Percentiles rank a stretch among this genome's conserved stretches.
phyloP scores from a whole-genome alignment of 2,113 vertebrate genomes.

The Halichoerus grypus region DNA sequence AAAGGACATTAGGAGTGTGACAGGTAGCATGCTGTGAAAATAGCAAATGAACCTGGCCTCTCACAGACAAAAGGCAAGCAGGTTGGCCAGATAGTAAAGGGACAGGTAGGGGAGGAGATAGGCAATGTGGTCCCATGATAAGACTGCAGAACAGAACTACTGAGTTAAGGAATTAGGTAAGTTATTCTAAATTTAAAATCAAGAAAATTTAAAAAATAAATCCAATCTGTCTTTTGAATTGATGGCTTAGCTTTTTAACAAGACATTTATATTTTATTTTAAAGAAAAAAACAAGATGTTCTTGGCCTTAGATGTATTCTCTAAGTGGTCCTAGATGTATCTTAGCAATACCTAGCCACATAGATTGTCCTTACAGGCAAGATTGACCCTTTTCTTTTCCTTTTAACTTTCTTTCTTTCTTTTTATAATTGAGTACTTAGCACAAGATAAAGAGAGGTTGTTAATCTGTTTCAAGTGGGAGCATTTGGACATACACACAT shows the following conservation, averaged over 20 bases:
- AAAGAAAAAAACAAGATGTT: slow-evolving; percentile 47
- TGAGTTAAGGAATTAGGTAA: slow-evolving; percentile 32
- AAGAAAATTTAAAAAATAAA: neutral
- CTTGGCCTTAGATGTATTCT: slow-evolving; percentile 16
- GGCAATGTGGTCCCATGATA: neutral
- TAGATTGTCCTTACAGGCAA: slow-evolving; percentile 2
- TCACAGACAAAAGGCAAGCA: neutral
- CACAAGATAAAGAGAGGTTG: neutral
- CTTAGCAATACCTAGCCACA: neutral
- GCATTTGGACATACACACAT: neutral
- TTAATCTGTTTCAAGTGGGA: slow-evolving; percentile 43
- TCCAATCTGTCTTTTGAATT: neutral
- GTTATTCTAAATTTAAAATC: slow-evolving; percentile 32
- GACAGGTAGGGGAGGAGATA: neutral
- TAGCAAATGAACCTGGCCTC: neutral
- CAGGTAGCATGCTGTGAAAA: neutral
- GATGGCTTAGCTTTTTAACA: slow-evolving; percentile 57
- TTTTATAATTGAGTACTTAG: slow-evolving; percentile 9
- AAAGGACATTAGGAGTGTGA: neutral
- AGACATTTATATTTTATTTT: slow-evolving; percentile 58
- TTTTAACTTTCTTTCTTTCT: slow-evolving; percentile 18
- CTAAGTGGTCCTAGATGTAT: neutral
- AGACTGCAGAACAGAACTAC: neutral
- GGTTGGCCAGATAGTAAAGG: neutral
- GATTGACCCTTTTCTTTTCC: neutral